Evolutionary conservation across 2,797 vertebrate genomes (phyloP), one percentile per base, ranked within the genome.

Genomic region (Sebastes hubbsi): DNA sequence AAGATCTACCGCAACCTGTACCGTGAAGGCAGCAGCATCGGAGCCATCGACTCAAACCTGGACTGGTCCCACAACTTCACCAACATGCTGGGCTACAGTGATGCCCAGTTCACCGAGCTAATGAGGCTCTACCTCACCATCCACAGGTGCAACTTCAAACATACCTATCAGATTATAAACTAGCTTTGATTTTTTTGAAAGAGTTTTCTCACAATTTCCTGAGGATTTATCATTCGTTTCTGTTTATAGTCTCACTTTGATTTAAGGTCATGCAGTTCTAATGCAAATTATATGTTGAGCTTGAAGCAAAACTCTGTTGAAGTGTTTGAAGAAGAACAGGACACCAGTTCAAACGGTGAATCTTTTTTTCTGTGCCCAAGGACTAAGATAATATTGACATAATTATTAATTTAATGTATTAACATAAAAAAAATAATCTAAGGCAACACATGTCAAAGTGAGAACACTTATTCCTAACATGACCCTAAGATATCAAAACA

Each of bases 71-170:
- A 99, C 92, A 99, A 99, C 92, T 99, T 99, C 92, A 97, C 96
- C 94, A 99, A 99, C 94, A 99, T 99, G 98, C 93, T 99, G 95
- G 98, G 98, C 82, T 99, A 99, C 94, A 97, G 75, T 1, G 97
- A 99, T 1, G 20, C 92, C 2, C 95, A 98, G 93, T 99, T 99
- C 93, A 97, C 97, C 2, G 98, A 99, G 93, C 97, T 99, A 4
- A 99, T 99, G 98, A 95, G 98, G 85, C 97, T 99, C 78, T 99
- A 99, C 95, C 98, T 99, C 93, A 98, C 98, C 81, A 99, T 99
- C 91, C 98, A 99, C 97, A 99, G 98, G 98, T 99, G 46, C 73
- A 69, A 3, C 29, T 34, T 55, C 2, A 72, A 63, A 46, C 38
- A 6, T 2, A 22, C 8, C 3, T 63, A 7, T 6, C 2, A 2